phyloP scores from a whole-genome alignment of 2,797 vertebrate species.

The Sandelia bainsii region DNA sequence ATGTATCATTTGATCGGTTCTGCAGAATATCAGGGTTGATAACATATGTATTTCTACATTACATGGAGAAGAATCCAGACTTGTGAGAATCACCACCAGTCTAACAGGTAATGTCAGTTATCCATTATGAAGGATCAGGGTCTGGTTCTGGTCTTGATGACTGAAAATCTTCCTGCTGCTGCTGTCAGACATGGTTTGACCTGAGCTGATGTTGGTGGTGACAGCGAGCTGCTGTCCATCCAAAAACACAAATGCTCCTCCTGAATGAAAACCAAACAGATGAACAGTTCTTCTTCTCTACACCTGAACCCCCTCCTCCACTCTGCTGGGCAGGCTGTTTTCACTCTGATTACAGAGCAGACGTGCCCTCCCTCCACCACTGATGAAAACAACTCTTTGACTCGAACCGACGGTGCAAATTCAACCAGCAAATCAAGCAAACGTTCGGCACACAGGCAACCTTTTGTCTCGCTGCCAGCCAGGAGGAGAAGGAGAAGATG shows the following conservation, averaged over 20 bases:
- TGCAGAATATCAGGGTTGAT: too few relatives aligned
- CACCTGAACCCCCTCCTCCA: constrained; percentile 1
- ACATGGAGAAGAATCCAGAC: too few relatives aligned
- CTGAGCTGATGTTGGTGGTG: constrained; percentile 18
- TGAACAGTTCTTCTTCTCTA: background rate
- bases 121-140: too few relatives aligned
- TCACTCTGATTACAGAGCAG: constrained; percentile 16
- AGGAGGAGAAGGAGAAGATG: constrained; percentile 13
- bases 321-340: constrained; percentile 3
- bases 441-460: constrained; percentile 27
- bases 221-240: constrained; percentile 19
- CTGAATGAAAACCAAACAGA: too few relatives aligned
- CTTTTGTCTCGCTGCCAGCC: constrained; percentile 29
- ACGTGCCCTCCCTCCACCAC: constrained; percentile 17
- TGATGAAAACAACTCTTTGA: constrained; percentile 53
- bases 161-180: background rate
- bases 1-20: too few relatives aligned
- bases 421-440: constrained; percentile 51
- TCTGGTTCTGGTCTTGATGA: too few relatives aligned
- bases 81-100: too few relatives aligned
- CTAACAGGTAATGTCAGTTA: too few relatives aligned
- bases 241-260: too few relatives aligned
- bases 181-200: constrained; percentile 21
- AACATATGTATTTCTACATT: too few relatives aligned
- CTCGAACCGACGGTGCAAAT: constrained; percentile 22